phyloP scores from a whole-genome alignment of 1,140 invertebrate genomes.

The Bombus confusus region DNA sequence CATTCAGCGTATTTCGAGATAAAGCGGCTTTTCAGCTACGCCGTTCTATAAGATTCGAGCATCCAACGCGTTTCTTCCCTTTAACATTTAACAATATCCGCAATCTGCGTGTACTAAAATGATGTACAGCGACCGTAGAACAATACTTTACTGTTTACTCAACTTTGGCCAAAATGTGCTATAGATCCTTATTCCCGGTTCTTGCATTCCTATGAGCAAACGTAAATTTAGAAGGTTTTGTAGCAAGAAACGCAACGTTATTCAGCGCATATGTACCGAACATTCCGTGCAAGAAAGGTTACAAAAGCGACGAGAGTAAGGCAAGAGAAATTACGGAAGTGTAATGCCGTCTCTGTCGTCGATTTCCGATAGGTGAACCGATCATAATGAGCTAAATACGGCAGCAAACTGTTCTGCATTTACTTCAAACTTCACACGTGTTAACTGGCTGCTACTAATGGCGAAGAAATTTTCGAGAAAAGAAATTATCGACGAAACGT shows the following conservation, averaged over 20 bases:
- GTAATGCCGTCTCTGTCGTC: neutral
- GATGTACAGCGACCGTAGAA: too few relatives aligned
- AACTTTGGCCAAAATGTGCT: too few relatives aligned
- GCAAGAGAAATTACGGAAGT: neutral
- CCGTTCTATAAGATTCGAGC: too few relatives aligned
- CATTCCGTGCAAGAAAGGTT: neutral
- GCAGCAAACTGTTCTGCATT: neutral
- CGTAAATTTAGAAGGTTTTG: neutral
- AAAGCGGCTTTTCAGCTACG: too few relatives aligned
- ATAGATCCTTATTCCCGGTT: too few relatives aligned
- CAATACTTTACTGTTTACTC: too few relatives aligned
- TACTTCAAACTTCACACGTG: neutral
- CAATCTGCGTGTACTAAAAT: too few relatives aligned
- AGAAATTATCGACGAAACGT: too few relatives aligned
- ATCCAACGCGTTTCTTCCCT: too few relatives aligned
- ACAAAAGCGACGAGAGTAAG: neutral
- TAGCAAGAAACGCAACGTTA: neutral
- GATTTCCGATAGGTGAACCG: neutral
- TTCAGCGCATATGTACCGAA: neutral
- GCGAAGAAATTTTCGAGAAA: neutral
- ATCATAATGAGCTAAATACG: neutral
- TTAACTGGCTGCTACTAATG: neutral
- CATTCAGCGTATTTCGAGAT: too few relatives aligned
- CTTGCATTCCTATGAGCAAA: neutral
- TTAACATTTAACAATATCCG: too few relatives aligned